Conservation (phyloP, 1,140 invertebrate genomes). For the Helicoverpa armigera region DNA sequence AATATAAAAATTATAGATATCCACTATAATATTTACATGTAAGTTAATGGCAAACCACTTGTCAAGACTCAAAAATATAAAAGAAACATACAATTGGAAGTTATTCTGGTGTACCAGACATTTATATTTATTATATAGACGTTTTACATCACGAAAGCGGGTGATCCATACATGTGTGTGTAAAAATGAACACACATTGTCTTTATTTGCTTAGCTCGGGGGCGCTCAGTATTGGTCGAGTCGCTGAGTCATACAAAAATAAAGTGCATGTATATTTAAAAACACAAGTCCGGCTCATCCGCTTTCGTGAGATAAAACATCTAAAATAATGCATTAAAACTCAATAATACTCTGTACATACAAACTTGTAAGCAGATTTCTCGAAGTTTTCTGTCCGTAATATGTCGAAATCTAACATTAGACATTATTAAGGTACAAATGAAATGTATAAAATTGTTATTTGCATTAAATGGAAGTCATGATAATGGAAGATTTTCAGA, state of each 20-base stretch:
- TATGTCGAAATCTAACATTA: not conserved
- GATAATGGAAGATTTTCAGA: not conserved
- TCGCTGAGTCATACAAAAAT: too few relatives aligned
- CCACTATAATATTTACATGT: conserved; percentile 80
- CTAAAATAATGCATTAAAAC: not conserved
- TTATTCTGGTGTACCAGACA: conserved; percentile 3
- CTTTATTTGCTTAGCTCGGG: too few relatives aligned
- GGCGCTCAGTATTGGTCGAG: too few relatives aligned
- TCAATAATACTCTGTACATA: conserved; percentile 48
- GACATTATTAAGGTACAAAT: not conserved
- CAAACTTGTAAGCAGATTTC: conserved; percentile 21
- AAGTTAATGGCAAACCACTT: conserved; percentile 82
- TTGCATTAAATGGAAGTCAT: conserved; percentile 12
- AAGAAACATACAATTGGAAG: conserved; percentile 43
- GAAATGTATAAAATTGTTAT: not conserved
- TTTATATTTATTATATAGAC: not conserved
- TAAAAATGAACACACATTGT: too few relatives aligned
- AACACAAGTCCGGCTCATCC: too few relatives aligned
- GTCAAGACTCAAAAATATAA: conserved; percentile 58
- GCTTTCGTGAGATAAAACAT: too few relatives aligned
- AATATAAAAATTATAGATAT: conserved; percentile 85
- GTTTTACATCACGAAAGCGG: too few relatives aligned
- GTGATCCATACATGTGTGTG: too few relatives aligned
- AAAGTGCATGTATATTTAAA: too few relatives aligned
- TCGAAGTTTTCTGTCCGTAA: conserved; percentile 29